Evolutionary conservation across 2,888 invertebrate species (phyloP).

Genomic region (Anagyrus pseudococci): DNA sequence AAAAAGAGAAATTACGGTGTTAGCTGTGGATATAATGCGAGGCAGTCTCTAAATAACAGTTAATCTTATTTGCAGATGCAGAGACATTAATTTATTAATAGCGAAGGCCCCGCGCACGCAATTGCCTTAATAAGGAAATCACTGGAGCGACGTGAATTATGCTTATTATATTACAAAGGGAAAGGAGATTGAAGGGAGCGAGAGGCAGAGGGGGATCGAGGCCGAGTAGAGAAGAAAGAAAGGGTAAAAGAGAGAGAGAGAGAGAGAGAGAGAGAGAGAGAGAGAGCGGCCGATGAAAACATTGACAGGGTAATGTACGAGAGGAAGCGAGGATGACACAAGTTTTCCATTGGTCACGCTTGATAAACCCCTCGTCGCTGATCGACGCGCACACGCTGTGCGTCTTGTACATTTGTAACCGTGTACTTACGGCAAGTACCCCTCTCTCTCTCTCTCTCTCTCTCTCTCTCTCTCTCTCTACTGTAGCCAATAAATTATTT

Average conservation of each 20-base stretch:
- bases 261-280: neutral
- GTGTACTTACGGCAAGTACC: too few species aligned
- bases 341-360: conserved; percentile 16
- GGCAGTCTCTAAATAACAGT: too few species aligned
- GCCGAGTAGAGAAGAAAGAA: too few species aligned
- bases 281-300: conserved; percentile 1
- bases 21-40: too few species aligned
- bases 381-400: conserved; percentile 25
- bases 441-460: too few species aligned
- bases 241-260: conserved; percentile 5
- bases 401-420: too few species aligned
- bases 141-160: conserved; percentile 15
- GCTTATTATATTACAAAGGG: conserved; percentile 6
- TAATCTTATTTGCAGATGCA: conserved; percentile 3
- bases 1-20: neutral
- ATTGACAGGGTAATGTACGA: conserved; percentile 16
- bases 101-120: conserved; percentile 4
- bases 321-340: conserved; percentile 26
- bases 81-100: conserved; percentile 17
- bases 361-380: conserved; percentile 26
- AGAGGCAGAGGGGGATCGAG: neutral
- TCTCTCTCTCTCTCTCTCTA: too few species aligned
- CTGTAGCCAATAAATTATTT: too few species aligned
- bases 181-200: neutral
- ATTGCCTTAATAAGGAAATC: conserved; percentile 33